Evolutionary conservation across 2,797 vertebrate genomes (phyloP), one percentile per base, ranked within the genome.

Genomic region (Nasua narica): DNA sequence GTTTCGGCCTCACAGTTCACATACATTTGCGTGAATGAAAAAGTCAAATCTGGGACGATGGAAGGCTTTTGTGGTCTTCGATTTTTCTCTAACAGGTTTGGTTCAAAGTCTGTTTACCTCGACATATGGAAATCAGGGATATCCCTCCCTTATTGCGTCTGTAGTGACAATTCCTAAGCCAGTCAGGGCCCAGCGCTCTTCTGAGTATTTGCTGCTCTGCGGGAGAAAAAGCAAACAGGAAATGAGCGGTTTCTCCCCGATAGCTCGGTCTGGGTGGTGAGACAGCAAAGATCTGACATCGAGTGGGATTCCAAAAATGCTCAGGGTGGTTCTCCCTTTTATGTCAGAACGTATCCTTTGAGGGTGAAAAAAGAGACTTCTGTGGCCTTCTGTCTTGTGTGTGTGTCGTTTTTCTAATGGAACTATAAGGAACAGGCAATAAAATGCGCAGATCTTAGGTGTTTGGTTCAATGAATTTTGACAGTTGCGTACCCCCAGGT

Each of bases 31-130:
- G 4, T 84, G 77, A 96, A 91, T 54, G 72, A 87, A 93, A 90
- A 67, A 18, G 1, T 81, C 88, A 93, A 82, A 81, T 97, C 56
- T 96, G 60, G 56, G 74, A 58, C 72, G 95, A 87, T 5, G 4
- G 29, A 95, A 96, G 58, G 54, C n/a, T 81, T 79, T 43, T 12
- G 48, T 74, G 56, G 13, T 12, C 87, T 43, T 96, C 43, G 1
- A 10, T 84, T 87, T 92, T 91, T 95, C 89, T 95, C 72, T 85
- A 88, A 78, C 29, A 88, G 62, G 18, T 81, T 84, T 94, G 50
- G 27, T 94, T 96, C 72, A 90, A 87, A 94, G 48, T 74, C 46
- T 95, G 85, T 96, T 97, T 87, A 50, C 43, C 43, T 92, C 29
- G 67, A 21, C 29, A 50, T 95, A 18, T 35, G 48, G 79, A 96